Conservation (phyloP, 2,888 invertebrate species). For the Notodonta dromedarius region DNA sequence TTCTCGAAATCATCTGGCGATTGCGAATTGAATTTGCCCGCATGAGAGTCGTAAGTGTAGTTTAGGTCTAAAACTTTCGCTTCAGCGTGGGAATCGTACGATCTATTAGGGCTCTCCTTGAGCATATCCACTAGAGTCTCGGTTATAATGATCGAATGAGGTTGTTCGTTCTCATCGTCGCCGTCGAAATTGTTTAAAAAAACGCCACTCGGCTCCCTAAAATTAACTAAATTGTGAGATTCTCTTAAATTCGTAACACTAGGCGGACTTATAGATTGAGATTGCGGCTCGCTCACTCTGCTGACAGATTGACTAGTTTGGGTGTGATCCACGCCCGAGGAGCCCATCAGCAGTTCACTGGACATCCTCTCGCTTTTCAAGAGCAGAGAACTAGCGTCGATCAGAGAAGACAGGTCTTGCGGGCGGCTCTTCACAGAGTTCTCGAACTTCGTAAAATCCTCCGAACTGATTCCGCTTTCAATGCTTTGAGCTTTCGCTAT, state of each 20-base stretch:
- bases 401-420: conserved; percentile 66
- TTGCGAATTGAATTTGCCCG: conserved; percentile 20
- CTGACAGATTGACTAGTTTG: conserved; percentile 47
- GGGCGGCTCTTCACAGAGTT: conserved; percentile 60
- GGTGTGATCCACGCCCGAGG: conserved; percentile 35
- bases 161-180: conserved; percentile 75
- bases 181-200: conserved; percentile 64
- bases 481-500: conserved; percentile 56
- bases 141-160: conserved; percentile 77
- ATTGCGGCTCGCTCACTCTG: conserved; percentile 45
- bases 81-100: conserved; percentile 54
- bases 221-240: conserved; percentile 63
- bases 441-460: conserved; percentile 66
- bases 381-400: conserved; percentile 63
- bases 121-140: conserved; percentile 59
- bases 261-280: conserved; percentile 59
- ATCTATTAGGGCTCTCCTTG: conserved; percentile 54
- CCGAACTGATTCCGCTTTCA: conserved; percentile 60
- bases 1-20: conserved; percentile 24
- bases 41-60: conserved; percentile 56
- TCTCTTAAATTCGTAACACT: conserved; percentile 67
- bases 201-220: conserved; percentile 50
- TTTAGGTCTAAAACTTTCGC: conserved; percentile 42
- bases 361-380: conserved; percentile 62
- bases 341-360: conserved; percentile 50